A percentile compares a stretch with the other conserved stretches of the same genome.
Conservation (phyloP, 2,113 vertebrate genomes). For the Sinocyclocheilus anshuiensis region DNA sequence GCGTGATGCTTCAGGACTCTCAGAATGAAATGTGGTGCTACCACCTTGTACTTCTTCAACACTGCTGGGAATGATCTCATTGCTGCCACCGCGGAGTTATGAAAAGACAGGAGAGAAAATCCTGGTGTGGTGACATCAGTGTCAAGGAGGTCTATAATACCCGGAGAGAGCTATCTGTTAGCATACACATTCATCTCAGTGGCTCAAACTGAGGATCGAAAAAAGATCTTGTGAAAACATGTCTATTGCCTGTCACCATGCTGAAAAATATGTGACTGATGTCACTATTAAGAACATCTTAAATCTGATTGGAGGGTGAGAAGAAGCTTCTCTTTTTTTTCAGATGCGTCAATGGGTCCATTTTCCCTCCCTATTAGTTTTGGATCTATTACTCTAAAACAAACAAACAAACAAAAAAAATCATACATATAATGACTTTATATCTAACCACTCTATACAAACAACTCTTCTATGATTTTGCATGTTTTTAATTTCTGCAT, state of each 20-base stretch:
- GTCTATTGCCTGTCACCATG: neutral
- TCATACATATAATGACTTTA: too few relatives aligned
- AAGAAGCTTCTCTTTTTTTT: neutral
- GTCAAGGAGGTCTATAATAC: neutral
- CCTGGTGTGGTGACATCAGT: neutral
- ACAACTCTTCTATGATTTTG: neutral
- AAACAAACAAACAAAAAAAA: too few relatives aligned
- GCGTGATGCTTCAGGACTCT: neutral
- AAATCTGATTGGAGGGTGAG: neutral
- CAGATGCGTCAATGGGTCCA: too few relatives aligned
- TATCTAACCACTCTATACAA: too few relatives aligned
- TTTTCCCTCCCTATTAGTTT: neutral
- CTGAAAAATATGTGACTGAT: neutral
- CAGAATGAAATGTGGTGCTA: neutral
- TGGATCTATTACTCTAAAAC: neutral
- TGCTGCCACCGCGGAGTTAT: neutral
- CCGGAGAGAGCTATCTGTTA: neutral
- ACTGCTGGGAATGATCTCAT: neutral
- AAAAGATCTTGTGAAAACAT: neutral
- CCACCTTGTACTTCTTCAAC: neutral
- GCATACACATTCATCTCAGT: neutral
- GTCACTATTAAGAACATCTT: neutral
- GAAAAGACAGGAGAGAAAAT: neutral
- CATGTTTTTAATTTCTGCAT: neutral
- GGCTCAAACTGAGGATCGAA: neutral